phyloP scores from a whole-genome alignment of 2,797 vertebrate species.

The Anas flavirostris region DNA sequence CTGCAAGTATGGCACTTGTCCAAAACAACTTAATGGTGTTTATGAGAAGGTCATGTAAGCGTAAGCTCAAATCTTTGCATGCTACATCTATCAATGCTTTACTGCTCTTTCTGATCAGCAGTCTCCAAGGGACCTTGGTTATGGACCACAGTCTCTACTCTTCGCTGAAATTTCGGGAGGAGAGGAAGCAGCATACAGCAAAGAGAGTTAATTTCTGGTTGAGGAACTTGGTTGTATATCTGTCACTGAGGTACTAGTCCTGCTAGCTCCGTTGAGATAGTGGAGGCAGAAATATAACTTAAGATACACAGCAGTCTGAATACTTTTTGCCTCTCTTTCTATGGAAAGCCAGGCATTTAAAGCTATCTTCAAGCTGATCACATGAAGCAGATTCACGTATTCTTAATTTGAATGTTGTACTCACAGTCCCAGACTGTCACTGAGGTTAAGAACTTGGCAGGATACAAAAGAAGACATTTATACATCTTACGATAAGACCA shows the following conservation, averaged over 20 bases:
- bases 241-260: neutral
- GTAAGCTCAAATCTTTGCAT: conserved; percentile 39
- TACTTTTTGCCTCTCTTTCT: neutral
- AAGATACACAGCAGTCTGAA: neutral
- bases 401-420: neutral
- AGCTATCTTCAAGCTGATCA: neutral
- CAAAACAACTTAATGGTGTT: conserved; percentile 57
- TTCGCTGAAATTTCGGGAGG: conserved; percentile 20
- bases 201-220: neutral
- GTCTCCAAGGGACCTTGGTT: conserved; percentile 24
- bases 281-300: neutral
- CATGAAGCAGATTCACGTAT: neutral
- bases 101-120: conserved; percentile 53
- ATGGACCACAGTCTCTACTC: neutral
- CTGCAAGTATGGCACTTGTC: conserved; percentile 13
- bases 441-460: neutral
- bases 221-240: neutral
- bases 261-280: neutral
- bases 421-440: neutral
- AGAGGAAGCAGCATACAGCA: neutral
- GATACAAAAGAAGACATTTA: conserved; percentile 1
- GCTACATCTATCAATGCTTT: conserved; percentile 36
- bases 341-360: neutral
- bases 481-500: neutral
- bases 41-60: conserved; percentile 61